Evolutionary conservation across 2,113 vertebrate species (phyloP).

Genomic region (Neodontobutis hainanensis): DNA sequence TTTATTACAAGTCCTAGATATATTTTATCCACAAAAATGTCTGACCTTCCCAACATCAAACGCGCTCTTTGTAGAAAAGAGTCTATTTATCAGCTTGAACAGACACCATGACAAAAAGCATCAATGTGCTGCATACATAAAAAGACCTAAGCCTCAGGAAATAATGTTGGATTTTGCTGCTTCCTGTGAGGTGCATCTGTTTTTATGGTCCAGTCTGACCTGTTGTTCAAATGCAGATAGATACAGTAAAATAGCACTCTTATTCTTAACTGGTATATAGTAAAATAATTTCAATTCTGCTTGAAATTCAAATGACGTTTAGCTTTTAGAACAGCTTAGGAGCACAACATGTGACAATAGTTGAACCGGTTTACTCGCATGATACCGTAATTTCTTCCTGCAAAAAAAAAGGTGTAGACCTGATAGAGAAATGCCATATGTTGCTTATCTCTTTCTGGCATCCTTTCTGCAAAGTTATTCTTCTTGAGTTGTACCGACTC

Average conservation of each 20-base stretch:
- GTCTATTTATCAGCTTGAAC: no score
- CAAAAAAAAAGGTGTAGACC: neutral
- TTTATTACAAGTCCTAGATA: neutral
- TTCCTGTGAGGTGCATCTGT: neutral
- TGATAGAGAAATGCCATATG: no score
- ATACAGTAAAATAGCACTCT: neutral
- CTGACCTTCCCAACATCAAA: no score
- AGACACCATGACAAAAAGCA: no score
- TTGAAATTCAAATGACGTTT: no score
- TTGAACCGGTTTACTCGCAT: conserved; percentile 16
- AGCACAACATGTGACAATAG: neutral
- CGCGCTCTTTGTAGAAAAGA: no score
- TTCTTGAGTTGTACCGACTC: conserved; percentile 21
- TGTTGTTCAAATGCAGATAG: neutral
- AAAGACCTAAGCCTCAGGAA: neutral
- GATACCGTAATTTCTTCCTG: neutral
- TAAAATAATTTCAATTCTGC: no score
- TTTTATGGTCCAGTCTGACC: neutral
- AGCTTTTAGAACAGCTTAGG: no score
- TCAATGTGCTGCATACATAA: neutral
- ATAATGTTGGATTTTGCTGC: neutral
- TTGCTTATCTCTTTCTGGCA: no score
- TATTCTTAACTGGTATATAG: no score
- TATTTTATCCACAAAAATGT: neutral
- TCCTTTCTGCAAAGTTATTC: neutral